Conservation (phyloP, 2,113 vertebrate species). For the Ifrita kowaldi region DNA sequence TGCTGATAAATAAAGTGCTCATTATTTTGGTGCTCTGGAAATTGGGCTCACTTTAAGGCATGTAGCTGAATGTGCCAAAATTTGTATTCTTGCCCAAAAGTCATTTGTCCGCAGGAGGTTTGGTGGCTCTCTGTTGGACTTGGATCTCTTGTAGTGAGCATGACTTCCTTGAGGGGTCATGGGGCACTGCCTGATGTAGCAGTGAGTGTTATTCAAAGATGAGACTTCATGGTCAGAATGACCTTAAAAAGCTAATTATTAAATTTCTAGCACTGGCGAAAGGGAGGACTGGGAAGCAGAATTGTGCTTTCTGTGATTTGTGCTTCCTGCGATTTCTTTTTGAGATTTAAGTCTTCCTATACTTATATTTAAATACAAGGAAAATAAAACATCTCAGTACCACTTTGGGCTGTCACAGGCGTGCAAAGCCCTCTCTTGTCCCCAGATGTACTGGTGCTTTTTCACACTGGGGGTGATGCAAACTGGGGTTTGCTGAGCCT, state of each 20-base stretch:
- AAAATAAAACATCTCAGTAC: not conserved
- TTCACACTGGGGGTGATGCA: not conserved
- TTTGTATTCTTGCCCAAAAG: not conserved
- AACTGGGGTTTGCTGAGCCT: not conserved
- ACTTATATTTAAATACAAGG: not conserved
- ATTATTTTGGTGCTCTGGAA: not conserved
- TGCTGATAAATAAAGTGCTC: not conserved
- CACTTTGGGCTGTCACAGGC: not conserved
- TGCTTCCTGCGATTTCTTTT: not conserved
- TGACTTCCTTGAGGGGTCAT: not conserved
- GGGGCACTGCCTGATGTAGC: not conserved
- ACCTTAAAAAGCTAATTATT: not conserved
- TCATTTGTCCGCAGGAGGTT: not conserved
- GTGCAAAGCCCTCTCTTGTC: not conserved
- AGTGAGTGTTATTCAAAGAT: not conserved
- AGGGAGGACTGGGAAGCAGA: not conserved
- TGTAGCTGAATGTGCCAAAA: not conserved
- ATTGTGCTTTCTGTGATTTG: not conserved
- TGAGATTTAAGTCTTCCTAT: not conserved
- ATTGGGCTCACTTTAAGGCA: not conserved
- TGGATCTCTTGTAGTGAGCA: not conserved
- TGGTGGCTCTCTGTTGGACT: not conserved
- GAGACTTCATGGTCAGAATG: not conserved
- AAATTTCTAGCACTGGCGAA: not conserved
- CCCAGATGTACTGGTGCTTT: not conserved